These are phyloP conservation scores for Tenodera sinensis DNA, from an alignment of 2,888 invertebrate species.

Conservation along the genomic window DNA sequence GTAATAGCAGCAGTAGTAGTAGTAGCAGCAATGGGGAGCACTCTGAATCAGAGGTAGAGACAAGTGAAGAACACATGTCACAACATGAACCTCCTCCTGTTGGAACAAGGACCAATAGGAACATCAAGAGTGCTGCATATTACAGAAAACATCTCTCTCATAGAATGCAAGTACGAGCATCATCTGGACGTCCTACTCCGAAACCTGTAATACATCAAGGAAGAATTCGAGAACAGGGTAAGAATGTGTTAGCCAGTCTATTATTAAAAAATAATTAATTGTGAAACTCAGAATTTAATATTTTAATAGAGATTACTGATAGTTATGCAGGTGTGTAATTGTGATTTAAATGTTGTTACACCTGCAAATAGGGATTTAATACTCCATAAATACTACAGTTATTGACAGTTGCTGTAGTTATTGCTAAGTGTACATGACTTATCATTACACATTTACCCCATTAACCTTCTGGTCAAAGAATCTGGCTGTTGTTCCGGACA, in stretches of 20 bases:
- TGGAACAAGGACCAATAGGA: neutral
- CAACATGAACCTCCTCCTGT: constrained; percentile 6
- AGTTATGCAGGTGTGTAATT: no score
- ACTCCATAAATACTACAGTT: no score
- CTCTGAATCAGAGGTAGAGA: constrained; percentile 17
- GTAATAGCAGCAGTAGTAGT: neutral
- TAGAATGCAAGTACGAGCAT: constrained; percentile 46
- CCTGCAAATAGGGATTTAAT: no score
- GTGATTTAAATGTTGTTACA: no score
- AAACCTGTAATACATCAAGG: constrained; percentile 51
- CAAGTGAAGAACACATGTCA: constrained; percentile 22
- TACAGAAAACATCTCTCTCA: constrained; percentile 21
- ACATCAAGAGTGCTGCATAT: constrained; percentile 20
- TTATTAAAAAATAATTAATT: no score
- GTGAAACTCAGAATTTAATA: neutral
- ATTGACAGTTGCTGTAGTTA: no score
- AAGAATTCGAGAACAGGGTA: constrained; percentile 71
- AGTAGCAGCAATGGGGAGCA: neutral
- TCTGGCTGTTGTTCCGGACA: no score
- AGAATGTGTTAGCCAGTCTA: neutral
- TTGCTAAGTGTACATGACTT: no score
- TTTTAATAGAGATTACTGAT: neutral
- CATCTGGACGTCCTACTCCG: constrained; percentile 60
- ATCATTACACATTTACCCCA: no score
- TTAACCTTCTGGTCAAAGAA: no score